Conservation (phyloP, 2,113 vertebrate genomes). For the Bufo gargarizans region DNA sequence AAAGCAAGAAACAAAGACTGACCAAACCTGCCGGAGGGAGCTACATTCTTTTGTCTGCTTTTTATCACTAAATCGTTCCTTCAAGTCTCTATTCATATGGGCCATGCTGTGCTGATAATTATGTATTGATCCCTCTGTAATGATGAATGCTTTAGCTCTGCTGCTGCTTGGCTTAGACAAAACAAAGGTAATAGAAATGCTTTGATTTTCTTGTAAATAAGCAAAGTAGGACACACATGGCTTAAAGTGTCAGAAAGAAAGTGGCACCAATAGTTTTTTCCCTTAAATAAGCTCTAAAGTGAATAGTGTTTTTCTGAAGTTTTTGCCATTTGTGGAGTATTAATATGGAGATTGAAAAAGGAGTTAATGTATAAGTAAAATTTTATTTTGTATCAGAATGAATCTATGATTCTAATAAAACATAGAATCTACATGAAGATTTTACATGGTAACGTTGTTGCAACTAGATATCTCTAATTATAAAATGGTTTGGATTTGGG, state of each 20-base stretch:
- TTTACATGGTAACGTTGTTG: too few relatives aligned
- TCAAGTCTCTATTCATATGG: constrained; percentile 47
- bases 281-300: neutral
- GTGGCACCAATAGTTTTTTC: neutral
- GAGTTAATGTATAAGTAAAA: too few relatives aligned
- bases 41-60: constrained; percentile 49
- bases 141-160: constrained; percentile 61
- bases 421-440: too few relatives aligned
- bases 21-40: constrained; percentile 39
- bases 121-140: constrained; percentile 68
- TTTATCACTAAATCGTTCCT: constrained; percentile 55
- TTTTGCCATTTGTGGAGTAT: neutral
- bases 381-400: too few relatives aligned
- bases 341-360: too few relatives aligned
- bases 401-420: too few relatives aligned
- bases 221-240: constrained; percentile 44
- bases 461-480: too few relatives aligned
- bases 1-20: constrained; percentile 28
- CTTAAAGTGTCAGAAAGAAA: neutral
- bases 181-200: constrained; percentile 54
- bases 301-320: neutral
- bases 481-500: too few relatives aligned
- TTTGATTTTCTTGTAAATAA: constrained; percentile 44
- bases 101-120: constrained; percentile 63
- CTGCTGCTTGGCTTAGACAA: constrained; percentile 56